A percentile compares a stretch with the other conserved stretches of the same genome.
Conservation (phyloP, 2,113 vertebrate genomes). For the Ursus arctos region DNA sequence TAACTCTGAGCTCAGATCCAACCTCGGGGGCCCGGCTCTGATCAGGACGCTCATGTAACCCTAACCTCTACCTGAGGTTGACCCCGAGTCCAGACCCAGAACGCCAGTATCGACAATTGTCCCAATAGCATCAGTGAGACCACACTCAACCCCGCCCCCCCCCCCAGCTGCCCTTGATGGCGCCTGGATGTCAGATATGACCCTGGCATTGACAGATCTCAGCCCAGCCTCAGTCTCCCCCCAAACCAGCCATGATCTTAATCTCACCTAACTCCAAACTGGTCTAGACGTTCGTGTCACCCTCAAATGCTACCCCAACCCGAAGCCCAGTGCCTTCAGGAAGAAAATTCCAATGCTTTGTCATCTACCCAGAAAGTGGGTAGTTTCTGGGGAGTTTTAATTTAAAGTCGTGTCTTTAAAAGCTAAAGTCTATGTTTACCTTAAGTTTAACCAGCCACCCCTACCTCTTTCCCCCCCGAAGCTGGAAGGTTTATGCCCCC, state of each 20-base stretch:
- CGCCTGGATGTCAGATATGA: neutral
- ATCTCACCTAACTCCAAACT: neutral
- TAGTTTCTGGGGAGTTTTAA: conserved; percentile 1
- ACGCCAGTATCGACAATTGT: neutral
- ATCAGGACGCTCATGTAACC: neutral
- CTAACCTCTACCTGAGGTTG: neutral
- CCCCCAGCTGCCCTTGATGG: neutral
- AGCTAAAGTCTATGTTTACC: neutral
- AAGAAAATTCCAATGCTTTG: conserved; percentile 16
- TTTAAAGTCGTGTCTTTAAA: neutral
- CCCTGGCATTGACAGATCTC: neutral
- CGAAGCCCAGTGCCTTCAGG: neutral
- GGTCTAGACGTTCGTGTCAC: neutral
- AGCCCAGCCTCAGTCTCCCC: neutral
- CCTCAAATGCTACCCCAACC: neutral
- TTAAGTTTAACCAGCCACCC: neutral
- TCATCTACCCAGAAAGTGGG: neutral
- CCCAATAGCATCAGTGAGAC: neutral
- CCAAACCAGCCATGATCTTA: neutral
- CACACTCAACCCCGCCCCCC: neutral
- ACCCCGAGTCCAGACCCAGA: neutral
- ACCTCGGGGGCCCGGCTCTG: neutral
- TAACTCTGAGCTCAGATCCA: conserved; percentile 3
- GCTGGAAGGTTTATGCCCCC: conserved; percentile 81
- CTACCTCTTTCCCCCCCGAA: neutral